phyloP scores from a whole-genome alignment of 2,113 vertebrate species.

The Megaceryle maxima region DNA sequence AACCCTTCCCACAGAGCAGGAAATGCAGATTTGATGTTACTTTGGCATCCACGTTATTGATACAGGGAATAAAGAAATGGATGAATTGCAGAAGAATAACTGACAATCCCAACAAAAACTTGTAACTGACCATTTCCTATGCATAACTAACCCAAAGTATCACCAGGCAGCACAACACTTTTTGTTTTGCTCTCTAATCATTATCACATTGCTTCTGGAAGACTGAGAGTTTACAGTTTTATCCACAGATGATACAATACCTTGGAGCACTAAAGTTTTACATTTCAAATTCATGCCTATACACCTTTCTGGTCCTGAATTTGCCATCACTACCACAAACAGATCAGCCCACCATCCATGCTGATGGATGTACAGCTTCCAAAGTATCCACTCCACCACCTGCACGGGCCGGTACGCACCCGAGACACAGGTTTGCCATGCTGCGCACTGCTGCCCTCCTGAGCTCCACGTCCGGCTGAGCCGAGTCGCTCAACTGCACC shows the following conservation, averaged over 20 bases:
- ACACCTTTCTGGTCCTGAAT: not conserved
- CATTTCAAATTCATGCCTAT: not conserved
- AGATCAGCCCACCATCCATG: not conserved
- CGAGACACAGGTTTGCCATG: conserved; percentile 92
- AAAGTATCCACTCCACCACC: not conserved
- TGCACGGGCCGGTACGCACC: conserved; percentile 54
- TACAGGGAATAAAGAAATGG: not conserved
- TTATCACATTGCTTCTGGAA: not conserved
- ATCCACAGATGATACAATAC: not conserved
- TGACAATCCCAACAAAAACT: not conserved
- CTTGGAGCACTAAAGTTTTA: not conserved
- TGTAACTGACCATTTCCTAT: not conserved
- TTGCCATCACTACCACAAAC: not conserved
- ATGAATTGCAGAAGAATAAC: not conserved
- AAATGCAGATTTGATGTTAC: not conserved
- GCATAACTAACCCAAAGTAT: not conserved
- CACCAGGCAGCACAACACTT: not conserved
- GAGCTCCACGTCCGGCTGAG: conserved; percentile 82
- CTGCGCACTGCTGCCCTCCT: conserved; percentile 84
- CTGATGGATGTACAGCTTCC: fast-evolving
- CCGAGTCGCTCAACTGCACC: conserved; percentile 76
- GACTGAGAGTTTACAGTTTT: not conserved
- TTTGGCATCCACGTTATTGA: not conserved
- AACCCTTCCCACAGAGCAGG: not conserved
- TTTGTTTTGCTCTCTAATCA: not conserved